Percentiles rank a stretch among this genome's conserved stretches.
Evolutionary conservation across 2,797 vertebrate species (phyloP).

Genomic region (Tauraco hartlaubi): DNA sequence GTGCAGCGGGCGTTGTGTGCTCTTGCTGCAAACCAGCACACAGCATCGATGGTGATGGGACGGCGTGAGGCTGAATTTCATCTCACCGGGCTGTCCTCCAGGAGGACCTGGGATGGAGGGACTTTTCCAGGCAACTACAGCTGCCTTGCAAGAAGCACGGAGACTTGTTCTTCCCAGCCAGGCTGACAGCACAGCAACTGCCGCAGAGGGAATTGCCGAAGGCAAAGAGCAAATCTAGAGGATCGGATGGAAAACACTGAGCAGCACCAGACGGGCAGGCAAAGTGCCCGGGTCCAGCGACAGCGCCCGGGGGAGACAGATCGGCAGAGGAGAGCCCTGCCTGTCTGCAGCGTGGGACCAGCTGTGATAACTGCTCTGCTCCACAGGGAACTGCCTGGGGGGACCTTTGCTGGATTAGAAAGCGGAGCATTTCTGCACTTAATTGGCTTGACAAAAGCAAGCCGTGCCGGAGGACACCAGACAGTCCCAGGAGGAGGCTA

Average conservation of each 20-base stretch:
- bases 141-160: accelerated
- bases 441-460: background rate
- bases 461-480: background rate
- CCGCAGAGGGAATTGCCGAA: background rate
- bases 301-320: background rate
- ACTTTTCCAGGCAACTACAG: background rate
- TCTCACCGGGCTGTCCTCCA: background rate
- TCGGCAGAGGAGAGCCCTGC: background rate
- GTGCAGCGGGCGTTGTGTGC: accelerated
- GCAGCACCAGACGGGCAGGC: background rate
- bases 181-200: background rate
- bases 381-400: background rate
- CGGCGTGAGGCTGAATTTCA: background rate
- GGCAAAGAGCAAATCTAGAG: background rate
- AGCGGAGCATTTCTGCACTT: background rate
- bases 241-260: background rate
- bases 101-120: background rate
- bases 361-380: background rate
- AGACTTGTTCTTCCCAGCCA: background rate
- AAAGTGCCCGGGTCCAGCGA: background rate
- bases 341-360: background rate
- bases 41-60: background rate
- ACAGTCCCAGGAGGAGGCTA: background rate
- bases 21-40: background rate
- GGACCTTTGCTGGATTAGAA: background rate